Conservation (phyloP, 2,113 vertebrate genomes). For the Dipodomys spectabilis region DNA sequence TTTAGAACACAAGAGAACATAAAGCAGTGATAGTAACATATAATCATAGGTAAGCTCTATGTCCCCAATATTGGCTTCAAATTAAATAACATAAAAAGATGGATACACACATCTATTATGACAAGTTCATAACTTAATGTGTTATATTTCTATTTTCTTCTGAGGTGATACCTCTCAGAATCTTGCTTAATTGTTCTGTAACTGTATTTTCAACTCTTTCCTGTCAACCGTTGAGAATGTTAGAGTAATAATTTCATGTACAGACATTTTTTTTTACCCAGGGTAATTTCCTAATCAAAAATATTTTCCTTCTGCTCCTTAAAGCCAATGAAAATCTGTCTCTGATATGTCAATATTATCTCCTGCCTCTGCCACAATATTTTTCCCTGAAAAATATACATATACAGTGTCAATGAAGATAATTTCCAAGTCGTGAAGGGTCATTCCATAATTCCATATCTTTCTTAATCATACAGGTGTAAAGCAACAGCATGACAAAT, state of each 20-base stretch:
- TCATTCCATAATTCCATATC: background rate
- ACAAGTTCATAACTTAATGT: background rate
- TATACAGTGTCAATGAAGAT: background rate
- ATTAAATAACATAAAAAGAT: background rate
- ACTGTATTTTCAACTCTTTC: background rate
- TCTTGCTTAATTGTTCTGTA: background rate
- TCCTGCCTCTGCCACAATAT: background rate
- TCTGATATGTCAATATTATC: background rate
- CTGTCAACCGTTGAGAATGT: background rate
- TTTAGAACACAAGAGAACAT: background rate
- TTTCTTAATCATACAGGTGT: background rate
- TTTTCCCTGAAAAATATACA: constrained; percentile 11
- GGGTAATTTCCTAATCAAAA: background rate
- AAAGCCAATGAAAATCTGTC: background rate
- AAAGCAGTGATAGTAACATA: background rate
- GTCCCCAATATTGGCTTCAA: background rate
- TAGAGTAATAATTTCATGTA: too few relatives aligned
- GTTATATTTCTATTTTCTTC: background rate
- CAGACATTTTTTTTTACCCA: background rate
- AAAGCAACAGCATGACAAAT: background rate
- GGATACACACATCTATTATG: background rate
- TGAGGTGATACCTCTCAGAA: background rate
- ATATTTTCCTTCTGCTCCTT: background rate
- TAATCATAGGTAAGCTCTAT: too few relatives aligned
- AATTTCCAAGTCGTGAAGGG: background rate